A percentile compares a stretch with the other conserved stretches of the same genome.
Evolutionary conservation across 2,797 vertebrate genomes (phyloP).

Genomic region (Clarias platycephalus): DNA sequence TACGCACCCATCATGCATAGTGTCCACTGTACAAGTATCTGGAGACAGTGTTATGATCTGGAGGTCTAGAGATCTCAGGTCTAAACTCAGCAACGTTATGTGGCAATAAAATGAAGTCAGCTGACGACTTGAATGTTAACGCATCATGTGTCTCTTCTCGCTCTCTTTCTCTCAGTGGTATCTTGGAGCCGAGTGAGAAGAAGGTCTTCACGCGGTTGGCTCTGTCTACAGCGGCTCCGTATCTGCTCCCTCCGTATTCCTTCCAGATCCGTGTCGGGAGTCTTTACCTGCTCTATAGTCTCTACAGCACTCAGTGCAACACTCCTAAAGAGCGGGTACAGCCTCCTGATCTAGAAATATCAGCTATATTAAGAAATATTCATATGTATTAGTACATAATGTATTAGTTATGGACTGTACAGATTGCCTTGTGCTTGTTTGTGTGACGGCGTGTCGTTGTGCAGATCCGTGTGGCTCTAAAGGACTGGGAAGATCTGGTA

Average conservation of each 20-base stretch:
- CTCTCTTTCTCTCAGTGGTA: slow-evolving; percentile 73
- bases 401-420: too few relatives aligned
- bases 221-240: slow-evolving; percentile 74
- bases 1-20: too few relatives aligned
- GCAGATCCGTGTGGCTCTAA: slow-evolving; percentile 83
- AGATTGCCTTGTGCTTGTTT: too few relatives aligned
- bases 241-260: slow-evolving; percentile 84
- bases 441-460: background rate
- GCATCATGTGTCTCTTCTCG: background rate
- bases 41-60: too few relatives aligned
- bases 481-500: slow-evolving; percentile 84
- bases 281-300: slow-evolving; percentile 86
- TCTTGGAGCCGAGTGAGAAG: slow-evolving; percentile 68
- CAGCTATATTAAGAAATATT: too few relatives aligned
- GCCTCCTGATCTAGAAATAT: background rate
- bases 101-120: too few relatives aligned
- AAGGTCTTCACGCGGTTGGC: slow-evolving; percentile 77
- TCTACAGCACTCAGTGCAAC: slow-evolving; percentile 80
- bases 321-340: slow-evolving; percentile 84
- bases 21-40: too few relatives aligned
- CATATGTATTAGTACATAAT: too few relatives aligned
- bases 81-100: too few relatives aligned
- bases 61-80: too few relatives aligned
- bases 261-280: slow-evolving; percentile 94
- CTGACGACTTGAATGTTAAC: too few relatives aligned